Percentiles rank a stretch among this genome's conserved stretches.
These are phyloP conservation scores for Petrophora chlorosata DNA, from an alignment of 2,888 invertebrate genomes.

Conservation along the genomic window DNA sequence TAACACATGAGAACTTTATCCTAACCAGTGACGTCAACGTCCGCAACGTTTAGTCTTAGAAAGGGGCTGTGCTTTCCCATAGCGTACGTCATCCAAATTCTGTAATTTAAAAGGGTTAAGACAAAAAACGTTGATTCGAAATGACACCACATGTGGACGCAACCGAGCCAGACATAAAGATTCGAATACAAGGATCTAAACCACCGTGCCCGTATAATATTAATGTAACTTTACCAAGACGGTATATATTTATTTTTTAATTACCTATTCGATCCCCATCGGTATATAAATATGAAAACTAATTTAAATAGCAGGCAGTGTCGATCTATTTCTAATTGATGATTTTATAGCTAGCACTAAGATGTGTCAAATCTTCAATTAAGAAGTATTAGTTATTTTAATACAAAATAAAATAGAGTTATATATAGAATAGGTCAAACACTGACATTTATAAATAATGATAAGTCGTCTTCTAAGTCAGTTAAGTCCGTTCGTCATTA, in stretches of 20 bases:
- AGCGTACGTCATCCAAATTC: slow-evolving; percentile 63
- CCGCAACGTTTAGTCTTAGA: slow-evolving; percentile 7
- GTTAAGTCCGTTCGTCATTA: slow-evolving; percentile 48
- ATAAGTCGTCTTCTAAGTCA: too few species aligned
- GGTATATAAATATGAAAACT: too few species aligned
- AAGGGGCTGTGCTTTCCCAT: slow-evolving; percentile 60
- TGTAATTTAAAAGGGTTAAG: slow-evolving; percentile 78
- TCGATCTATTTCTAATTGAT: too few species aligned
- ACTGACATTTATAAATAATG: too few species aligned
- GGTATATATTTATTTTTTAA: not conserved
- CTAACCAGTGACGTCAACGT: slow-evolving; percentile 6
- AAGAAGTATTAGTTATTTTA: too few species aligned
- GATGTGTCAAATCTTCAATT: too few species aligned
- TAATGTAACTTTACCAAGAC: not conserved
- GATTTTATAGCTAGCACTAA: too few species aligned
- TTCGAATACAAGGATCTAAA: slow-evolving; percentile 14
- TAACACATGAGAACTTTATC: slow-evolving; percentile 10
- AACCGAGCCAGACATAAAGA: slow-evolving; percentile 37
- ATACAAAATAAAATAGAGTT: too few species aligned
- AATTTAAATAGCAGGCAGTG: too few species aligned
- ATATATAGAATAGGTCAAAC: too few species aligned
- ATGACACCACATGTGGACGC: slow-evolving; percentile 58
- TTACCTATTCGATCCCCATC: too few species aligned
- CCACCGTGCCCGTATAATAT: not conserved
- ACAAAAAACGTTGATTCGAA: slow-evolving; percentile 66